Percentiles rank a stretch among this genome's conserved stretches.
These are phyloP conservation scores for Drosophila mayaguana DNA, from an alignment of 2,888 invertebrate genomes.

Conservation along the genomic window DNA sequence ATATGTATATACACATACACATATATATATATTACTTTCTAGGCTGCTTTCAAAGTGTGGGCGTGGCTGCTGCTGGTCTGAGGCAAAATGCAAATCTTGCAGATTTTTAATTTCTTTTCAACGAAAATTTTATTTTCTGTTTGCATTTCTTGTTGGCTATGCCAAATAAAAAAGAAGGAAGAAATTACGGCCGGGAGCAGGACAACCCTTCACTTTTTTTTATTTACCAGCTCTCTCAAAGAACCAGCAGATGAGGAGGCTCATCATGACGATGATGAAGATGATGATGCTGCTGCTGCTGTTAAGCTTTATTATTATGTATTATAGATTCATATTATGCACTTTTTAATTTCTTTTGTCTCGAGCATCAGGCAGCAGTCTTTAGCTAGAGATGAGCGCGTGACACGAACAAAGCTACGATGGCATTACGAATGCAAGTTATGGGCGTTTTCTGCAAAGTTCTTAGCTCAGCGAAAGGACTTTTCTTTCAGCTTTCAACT, in stretches of 20 bases:
- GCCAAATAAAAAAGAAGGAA: slow-evolving; percentile 21
- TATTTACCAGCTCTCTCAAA: slow-evolving; percentile 55
- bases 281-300: slow-evolving; percentile 34
- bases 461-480: too few species aligned
- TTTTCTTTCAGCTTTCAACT: too few species aligned
- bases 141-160: slow-evolving; percentile 73
- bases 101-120: slow-evolving; percentile 82
- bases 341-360: slow-evolving; percentile 77
- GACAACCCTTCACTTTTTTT: slow-evolving; percentile 62
- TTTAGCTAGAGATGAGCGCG: slow-evolving; percentile 25
- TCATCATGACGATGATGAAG: slow-evolving; percentile 35
- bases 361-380: slow-evolving; percentile 35
- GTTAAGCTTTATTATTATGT: slow-evolving; percentile 73
- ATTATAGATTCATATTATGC: slow-evolving; percentile 80
- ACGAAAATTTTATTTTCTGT: slow-evolving; percentile 78
- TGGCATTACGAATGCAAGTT: too few species aligned
- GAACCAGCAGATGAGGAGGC: slow-evolving; percentile 29
- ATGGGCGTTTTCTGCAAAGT: too few species aligned
- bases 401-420: slow-evolving; percentile 4
- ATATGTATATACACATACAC: slow-evolving; percentile 54
- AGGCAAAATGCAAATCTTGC: slow-evolving; percentile 83
- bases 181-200: slow-evolving; percentile 37
- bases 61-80: slow-evolving; percentile 29
- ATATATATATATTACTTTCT: slow-evolving; percentile 57
- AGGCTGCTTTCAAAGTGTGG: neutral